phyloP scores from a whole-genome alignment of 2,888 invertebrate species.

The Drosophila macrospina region DNA sequence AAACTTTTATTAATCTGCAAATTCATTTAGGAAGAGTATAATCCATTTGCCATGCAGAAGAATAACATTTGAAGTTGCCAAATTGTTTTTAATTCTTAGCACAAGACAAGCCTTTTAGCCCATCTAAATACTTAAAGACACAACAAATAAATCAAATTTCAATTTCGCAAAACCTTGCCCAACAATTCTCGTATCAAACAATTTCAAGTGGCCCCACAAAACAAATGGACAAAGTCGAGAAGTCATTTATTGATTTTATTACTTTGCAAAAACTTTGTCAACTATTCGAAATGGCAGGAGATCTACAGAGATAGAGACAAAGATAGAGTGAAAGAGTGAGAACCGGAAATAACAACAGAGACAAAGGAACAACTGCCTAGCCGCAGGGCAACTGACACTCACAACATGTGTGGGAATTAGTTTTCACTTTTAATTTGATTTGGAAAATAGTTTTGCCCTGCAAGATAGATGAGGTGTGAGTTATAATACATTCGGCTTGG shows the following conservation, averaged over 20 bases:
- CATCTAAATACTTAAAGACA: conserved; percentile 30
- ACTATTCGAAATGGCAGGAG: conserved; percentile 37
- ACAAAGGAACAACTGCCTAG: conserved; percentile 5
- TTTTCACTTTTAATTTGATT: conserved; percentile 70
- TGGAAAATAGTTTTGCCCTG: conserved; percentile 58
- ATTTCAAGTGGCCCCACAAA: conserved; percentile 36
- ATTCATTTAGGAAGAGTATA: too few species aligned
- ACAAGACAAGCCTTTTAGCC: background rate
- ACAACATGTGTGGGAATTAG: conserved; percentile 63
- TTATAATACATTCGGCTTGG: conserved; percentile 13
- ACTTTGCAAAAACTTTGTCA: conserved; percentile 58
- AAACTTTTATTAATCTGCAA: too few species aligned
- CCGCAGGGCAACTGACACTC: conserved; percentile 40
- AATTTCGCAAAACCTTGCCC: conserved; percentile 37
- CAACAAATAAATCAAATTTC: conserved; percentile 51
- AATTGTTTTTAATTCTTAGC: too few species aligned
- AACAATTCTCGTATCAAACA: conserved; percentile 21
- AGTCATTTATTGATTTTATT: conserved; percentile 79
- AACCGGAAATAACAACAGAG: conserved; percentile 25
- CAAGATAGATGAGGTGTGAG: background rate
- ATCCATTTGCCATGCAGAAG: too few species aligned
- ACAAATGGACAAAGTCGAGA: conserved; percentile 52
- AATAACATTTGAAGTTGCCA: too few species aligned
- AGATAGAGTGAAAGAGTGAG: background rate
- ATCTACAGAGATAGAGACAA: background rate